Percentiles rank a stretch among this genome's conserved stretches.
These are phyloP conservation scores for Camelus dromedarius DNA, from an alignment of 2,113 vertebrate species.

Conservation along the genomic window DNA sequence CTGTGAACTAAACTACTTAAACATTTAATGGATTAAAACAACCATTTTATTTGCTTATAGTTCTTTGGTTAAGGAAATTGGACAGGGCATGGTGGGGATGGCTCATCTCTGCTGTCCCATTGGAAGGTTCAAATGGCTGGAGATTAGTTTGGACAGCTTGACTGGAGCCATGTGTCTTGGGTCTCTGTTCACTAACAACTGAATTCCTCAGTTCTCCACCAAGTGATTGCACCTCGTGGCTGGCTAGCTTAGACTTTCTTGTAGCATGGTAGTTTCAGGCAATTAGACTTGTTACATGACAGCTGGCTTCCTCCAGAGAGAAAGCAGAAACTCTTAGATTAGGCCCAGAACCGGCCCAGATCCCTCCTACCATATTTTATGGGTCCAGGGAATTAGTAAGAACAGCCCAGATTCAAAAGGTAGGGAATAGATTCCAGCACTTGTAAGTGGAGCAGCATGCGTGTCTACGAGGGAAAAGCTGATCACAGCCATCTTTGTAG, in stretches of 20 bases:
- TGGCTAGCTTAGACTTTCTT: not conserved
- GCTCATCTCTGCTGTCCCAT: not conserved
- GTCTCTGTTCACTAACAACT: not conserved
- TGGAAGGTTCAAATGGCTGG: not conserved
- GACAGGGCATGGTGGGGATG: not conserved
- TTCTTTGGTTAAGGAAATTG: constrained; percentile 30
- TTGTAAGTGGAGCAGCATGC: not conserved
- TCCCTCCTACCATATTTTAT: not conserved
- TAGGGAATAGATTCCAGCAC: not conserved
- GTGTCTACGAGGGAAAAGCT: not conserved
- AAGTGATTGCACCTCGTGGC: not conserved
- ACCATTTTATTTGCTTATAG: not conserved
- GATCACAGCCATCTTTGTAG: not conserved
- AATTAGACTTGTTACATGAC: not conserved
- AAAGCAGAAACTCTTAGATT: not conserved
- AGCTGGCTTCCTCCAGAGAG: not conserved
- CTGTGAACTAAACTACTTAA: constrained; percentile 25
- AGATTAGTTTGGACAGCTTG: not conserved
- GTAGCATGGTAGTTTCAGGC: not conserved
- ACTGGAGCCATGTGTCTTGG: not conserved
- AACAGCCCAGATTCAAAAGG: not conserved
- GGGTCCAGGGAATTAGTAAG: not conserved
- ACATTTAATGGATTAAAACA: constrained; percentile 34
- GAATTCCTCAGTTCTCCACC: not conserved
- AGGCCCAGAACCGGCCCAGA: not conserved